Percentiles rank a stretch among this genome's conserved stretches.
Evolutionary conservation across 2,797 vertebrate species (phyloP).

Genomic region (Gouania willdenowi): DNA sequence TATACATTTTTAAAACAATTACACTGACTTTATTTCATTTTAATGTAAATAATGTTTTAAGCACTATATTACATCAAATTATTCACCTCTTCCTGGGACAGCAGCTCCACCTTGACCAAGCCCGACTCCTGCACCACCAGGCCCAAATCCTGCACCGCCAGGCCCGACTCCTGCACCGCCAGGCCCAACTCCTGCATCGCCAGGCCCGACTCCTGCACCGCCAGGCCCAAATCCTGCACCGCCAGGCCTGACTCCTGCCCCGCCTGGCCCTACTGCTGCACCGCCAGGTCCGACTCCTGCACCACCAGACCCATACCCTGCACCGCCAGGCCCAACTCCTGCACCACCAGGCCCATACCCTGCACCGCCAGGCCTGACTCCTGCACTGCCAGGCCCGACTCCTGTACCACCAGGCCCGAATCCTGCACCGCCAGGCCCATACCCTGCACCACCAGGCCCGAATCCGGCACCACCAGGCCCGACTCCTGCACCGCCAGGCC

Average conservation of each 20-base stretch:
- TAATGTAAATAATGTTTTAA: too few species aligned
- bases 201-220: conserved; percentile 21
- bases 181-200: conserved; percentile 24
- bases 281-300: conserved; percentile 21
- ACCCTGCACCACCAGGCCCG: conserved; percentile 9
- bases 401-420: conserved; percentile 17
- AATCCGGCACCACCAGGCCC: conserved; percentile 24
- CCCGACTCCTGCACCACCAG: conserved; percentile 18
- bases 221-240: conserved; percentile 20
- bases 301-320: conserved; percentile 21
- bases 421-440: conserved; percentile 14
- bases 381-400: conserved; percentile 13
- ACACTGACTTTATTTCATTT: too few species aligned
- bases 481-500: conserved; percentile 12
- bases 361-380: conserved; percentile 20
- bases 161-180: conserved; percentile 23
- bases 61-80: not conserved
- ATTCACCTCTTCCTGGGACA: conserved; percentile 32
- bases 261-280: conserved; percentile 24
- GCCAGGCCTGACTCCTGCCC: conserved; percentile 21
- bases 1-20: not conserved
- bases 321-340: conserved; percentile 17
- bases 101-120: conserved; percentile 29
- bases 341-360: conserved; percentile 20
- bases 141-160: conserved; percentile 6